Evolutionary conservation across 2,888 invertebrate species (phyloP).

Genomic region (Drosophila pegasa): DNA sequence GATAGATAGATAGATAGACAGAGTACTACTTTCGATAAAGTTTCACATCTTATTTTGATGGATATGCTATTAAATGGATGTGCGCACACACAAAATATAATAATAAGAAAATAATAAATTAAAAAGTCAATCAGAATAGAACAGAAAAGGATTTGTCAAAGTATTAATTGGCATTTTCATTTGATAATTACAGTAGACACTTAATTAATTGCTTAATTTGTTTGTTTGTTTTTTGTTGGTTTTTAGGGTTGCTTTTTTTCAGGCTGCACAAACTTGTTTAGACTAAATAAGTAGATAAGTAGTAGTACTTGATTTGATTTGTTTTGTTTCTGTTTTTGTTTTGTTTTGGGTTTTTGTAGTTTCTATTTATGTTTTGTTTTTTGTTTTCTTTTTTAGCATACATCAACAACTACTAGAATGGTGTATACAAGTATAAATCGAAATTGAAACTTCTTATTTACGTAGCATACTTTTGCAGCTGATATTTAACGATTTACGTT

Average conservation of each 20-base stretch:
- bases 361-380: conserved; percentile 27
- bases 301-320: conserved; percentile 42
- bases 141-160: conserved; percentile 46
- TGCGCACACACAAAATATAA: conserved; percentile 59
- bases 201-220: conserved; percentile 62
- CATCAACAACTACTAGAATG: conserved; percentile 73
- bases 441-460: conserved; percentile 67
- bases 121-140: conserved; percentile 33
- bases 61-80: conserved; percentile 43
- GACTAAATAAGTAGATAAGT: conserved; percentile 54
- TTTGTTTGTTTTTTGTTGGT: conserved; percentile 42
- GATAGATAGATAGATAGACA: conserved; percentile 19
- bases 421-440: conserved; percentile 55
- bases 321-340: conserved; percentile 26
- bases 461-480: conserved; percentile 66
- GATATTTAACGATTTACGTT: conserved; percentile 25
- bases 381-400: conserved; percentile 62
- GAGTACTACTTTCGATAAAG: conserved; percentile 36
- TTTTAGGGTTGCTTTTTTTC: conserved; percentile 37
- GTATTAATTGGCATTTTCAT: conserved; percentile 70
- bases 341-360: conserved; percentile 26
- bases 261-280: conserved; percentile 61
- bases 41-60: conserved; percentile 33
- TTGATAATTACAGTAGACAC: conserved; percentile 71
- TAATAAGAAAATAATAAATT: conserved; percentile 26